Base-by-base conservation (phyloP, 2,888 invertebrate species). In the Sicus ferrugineus region DNA sequence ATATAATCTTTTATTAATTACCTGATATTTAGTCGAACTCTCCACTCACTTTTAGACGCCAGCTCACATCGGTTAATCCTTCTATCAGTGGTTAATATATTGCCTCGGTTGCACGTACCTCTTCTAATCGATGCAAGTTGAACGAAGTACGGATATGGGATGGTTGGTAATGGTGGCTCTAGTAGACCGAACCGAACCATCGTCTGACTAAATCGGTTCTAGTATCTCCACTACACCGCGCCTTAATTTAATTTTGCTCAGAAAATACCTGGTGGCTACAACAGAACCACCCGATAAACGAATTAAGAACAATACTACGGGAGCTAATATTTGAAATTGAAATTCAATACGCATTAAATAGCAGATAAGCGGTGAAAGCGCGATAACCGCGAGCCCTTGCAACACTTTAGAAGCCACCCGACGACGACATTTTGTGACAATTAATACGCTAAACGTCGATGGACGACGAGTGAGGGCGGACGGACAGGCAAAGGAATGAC, bases 401-500 rank as follows among this genome's bases (percentile, higher is more conserved):
- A 16, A 59, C 23, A 21, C n/a, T 31, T 19, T 23, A 28, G 21
- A 28, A 46, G 26, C 38, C 19, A 38, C 28, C 38, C 46, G 63
- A 30, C 26, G 63, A 30, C 26, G 56, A 66, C 65, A 66, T 71
- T 77, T 74, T 76, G 80, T 76, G 80, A 77, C 81, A 81, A 81
- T 80, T 81, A 80, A 80, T 78, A 77, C 77, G 80, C 77, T 81
- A 78, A 80, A 77, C 76, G 77, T 72, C 14, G 23, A 54, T 28
- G 11, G 4, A 3, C 26, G 52, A 52, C 21, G 26, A 52, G 28
- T 54, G 54, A 28, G 26, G 26, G 11, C 23, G 52, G 21, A 54
- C 28, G 54, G 23, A n/a, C n/a, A 11, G n/a, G 46, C 14, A 46
- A 46, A 9, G 9, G 19, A 46, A 9, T 9, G 7, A 9, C 69